A percentile compares a stretch with the other conserved stretches of the same genome.
Evolutionary conservation across 2,888 invertebrate genomes (phyloP).

Genomic region (Troglohyphantes excavatus): DNA sequence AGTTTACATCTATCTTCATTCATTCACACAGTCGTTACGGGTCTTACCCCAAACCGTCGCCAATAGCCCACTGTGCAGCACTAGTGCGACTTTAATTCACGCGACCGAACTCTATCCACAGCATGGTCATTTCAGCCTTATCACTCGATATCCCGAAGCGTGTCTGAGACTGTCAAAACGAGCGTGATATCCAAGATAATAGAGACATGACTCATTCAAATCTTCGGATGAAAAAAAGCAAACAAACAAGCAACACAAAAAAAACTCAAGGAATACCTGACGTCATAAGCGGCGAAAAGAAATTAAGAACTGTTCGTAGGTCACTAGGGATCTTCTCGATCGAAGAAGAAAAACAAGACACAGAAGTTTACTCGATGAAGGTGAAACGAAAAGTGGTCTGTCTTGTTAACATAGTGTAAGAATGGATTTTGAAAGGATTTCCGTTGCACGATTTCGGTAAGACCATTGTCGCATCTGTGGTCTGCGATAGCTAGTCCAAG

Average conservation of each 20-base stretch:
- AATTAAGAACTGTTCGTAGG: conserved; percentile 41
- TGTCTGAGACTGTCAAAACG: neutral
- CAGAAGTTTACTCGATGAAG: conserved; percentile 22
- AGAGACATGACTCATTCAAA: conserved; percentile 40
- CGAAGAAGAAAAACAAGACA: conserved; percentile 9
- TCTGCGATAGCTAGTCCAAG: neutral
- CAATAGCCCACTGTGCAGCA: too few species aligned
- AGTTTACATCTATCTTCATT: too few species aligned
- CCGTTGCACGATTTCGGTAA: conserved; percentile 66
- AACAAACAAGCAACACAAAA: neutral
- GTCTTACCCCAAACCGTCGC: too few species aligned
- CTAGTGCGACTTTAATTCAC: too few species aligned
- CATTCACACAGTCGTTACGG: too few species aligned
- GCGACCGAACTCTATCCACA: too few species aligned
- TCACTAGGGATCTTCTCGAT: conserved; percentile 51
- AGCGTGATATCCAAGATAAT: conserved; percentile 31
- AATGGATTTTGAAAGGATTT: conserved; percentile 51
- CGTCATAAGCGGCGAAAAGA: conserved; percentile 41
- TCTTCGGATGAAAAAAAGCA: conserved; percentile 14
- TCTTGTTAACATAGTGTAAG: conserved; percentile 23
- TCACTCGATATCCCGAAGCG: too few species aligned
- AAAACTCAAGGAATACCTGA: conserved; percentile 26
- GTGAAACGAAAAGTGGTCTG: conserved; percentile 20
- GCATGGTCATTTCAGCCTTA: too few species aligned
- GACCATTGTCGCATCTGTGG: neutral